Conservation (phyloP, 1,140 invertebrate genomes). For the Dryas iulia region DNA sequence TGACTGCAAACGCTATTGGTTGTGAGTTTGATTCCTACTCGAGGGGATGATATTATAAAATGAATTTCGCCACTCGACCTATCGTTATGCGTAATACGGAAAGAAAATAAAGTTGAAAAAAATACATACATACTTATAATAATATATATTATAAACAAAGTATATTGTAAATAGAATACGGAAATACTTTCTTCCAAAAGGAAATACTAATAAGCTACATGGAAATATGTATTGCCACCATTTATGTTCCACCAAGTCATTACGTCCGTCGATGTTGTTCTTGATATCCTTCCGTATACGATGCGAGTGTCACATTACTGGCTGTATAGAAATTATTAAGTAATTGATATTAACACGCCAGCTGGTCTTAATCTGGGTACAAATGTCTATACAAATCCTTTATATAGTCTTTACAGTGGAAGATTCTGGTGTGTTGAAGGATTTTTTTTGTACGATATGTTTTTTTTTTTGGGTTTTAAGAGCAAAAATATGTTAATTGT, state of each 20-base stretch:
- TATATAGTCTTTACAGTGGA: background rate
- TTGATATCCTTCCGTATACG: slow-evolving; percentile 9
- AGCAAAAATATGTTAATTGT: no score
- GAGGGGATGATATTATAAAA: no score
- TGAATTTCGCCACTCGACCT: no score
- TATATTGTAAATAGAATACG: slow-evolving; percentile 13
- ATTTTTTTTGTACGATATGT: background rate
- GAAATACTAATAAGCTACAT: background rate
- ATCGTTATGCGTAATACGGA: no score
- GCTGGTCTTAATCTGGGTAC: background rate
- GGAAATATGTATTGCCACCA: background rate
- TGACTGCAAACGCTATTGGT: no score
- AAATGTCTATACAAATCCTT: background rate
- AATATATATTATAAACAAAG: background rate
- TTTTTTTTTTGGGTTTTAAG: no score
- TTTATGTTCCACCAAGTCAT: background rate
- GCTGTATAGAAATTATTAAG: slow-evolving; percentile 8
- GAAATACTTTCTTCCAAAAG: slow-evolving; percentile 6
- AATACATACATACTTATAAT: no score
- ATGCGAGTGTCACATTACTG: slow-evolving; percentile 10
- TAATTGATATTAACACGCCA: slow-evolving; percentile 3
- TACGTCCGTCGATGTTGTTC: background rate
- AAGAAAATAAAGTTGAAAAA: no score
- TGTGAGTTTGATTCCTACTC: no score
- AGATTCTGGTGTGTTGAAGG: no score